Evolutionary conservation across 2,113 vertebrate genomes (phyloP).

Genomic region (Gymnarchus niloticus): DNA sequence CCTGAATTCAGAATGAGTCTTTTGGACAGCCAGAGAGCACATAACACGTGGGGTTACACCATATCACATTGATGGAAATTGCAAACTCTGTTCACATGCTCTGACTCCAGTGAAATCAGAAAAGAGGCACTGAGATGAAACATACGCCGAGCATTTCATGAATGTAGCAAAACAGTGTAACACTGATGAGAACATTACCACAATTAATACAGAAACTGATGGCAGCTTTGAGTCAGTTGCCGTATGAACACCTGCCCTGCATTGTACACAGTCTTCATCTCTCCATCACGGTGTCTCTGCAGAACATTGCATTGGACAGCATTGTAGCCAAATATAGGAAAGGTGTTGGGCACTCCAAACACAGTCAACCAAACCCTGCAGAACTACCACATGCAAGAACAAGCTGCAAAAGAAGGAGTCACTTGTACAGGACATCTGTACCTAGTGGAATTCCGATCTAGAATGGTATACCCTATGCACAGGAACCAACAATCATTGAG

Average conservation of each 20-base stretch:
- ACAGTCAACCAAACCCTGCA: not conserved
- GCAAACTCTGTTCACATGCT: too few relatives aligned
- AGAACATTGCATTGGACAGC: constrained; percentile 25
- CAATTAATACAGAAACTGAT: constrained; percentile 31
- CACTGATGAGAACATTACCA: constrained; percentile 7
- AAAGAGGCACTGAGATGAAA: constrained; percentile 16
- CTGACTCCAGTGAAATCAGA: constrained; percentile 20
- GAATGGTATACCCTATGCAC: too few relatives aligned
- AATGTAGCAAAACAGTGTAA: constrained; percentile 22
- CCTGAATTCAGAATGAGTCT: too few relatives aligned
- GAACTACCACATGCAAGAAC: not conserved
- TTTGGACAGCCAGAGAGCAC: too few relatives aligned
- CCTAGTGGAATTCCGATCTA: too few relatives aligned
- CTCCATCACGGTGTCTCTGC: constrained; percentile 25
- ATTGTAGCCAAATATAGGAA: constrained; percentile 29
- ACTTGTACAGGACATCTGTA: too few relatives aligned
- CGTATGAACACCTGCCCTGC: constrained; percentile 27
- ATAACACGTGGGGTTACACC: too few relatives aligned
- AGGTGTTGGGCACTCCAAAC: constrained; percentile 28
- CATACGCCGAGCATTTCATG: constrained; percentile 20
- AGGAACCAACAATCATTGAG: too few relatives aligned
- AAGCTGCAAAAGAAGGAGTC: too few relatives aligned
- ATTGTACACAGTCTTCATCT: constrained; percentile 24
- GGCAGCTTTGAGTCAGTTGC: constrained; percentile 22
- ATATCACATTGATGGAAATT: too few relatives aligned